Evolutionary conservation across 2,888 invertebrate species (phyloP), one percentile per base, ranked within the genome.

Genomic region (Archips crataeganus): DNA sequence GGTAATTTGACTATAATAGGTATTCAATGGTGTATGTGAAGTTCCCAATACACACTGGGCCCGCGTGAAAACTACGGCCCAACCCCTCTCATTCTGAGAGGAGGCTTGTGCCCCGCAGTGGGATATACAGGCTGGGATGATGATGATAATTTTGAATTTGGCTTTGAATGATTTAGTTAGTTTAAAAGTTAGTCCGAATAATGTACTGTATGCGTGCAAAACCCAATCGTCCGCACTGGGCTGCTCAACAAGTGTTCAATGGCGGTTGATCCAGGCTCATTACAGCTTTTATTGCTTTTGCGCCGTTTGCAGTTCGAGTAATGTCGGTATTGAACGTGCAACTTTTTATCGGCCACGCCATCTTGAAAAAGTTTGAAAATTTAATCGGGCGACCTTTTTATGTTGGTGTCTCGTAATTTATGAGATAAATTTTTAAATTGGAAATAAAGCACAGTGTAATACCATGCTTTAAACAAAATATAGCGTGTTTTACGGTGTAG

Each of bases 201-300:
- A 49, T n/a, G 49, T 49, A 57, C 32, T 10, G 23, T 57, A 32
- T 32, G 57, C 57, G 11, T 10, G 4, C 23, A 10, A 32, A 32
- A 11, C 6, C 57, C 10, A 65, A 57, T 23, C 47, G 9, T 32
- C 36, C 47, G 15, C 47, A 59, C 39, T 36, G 47, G 47, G 60
- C 32, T 54, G 60, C 45, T 66, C 71, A 72, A 81, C 81, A 79
- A 78, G 81, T 81, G 75, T 74, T 23, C 47, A 59, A 47, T 54
- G 11, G 66, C 42, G 34, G 42, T 47, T 67, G 67, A 62, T 62
- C 67, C 42, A 66, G 36, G 34, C 71, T 67, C 45, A 67, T 62
- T 67, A 62, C 45, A 23, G 61, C 51, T 61, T 67, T 71, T 61
- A 54, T 54, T 54, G 61, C 66, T 15, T 9, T 54, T 32, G 32